These are phyloP conservation scores for Harpegnathos saltator DNA, from an alignment of 1,140 invertebrate species.

Conservation along the genomic window DNA sequence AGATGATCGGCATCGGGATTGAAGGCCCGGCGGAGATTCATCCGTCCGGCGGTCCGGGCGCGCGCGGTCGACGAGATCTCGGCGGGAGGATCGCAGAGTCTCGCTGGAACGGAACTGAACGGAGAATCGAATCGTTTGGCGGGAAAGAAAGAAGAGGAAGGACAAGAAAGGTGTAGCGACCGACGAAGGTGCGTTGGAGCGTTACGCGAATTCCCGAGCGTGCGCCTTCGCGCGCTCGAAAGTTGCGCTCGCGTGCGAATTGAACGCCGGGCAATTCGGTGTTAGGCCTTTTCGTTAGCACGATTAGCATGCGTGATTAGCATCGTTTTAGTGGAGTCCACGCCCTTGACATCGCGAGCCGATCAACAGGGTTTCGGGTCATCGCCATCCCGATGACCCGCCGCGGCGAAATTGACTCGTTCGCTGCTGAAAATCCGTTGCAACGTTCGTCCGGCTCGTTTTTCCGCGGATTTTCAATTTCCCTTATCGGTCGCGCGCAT, in stretches of 20 bases:
- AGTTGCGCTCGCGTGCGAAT: conserved; percentile 37
- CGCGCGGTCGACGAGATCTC: no score
- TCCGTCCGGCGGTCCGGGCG: no score
- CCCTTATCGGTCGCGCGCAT: neutral
- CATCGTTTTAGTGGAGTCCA: conserved; percentile 1
- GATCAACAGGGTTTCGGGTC: neutral
- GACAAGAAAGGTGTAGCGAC: neutral
- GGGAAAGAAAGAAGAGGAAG: neutral
- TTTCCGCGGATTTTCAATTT: no score
- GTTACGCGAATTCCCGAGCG: neutral
- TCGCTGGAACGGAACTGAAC: no score
- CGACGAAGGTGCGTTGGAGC: neutral
- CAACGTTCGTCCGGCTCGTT: no score
- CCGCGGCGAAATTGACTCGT: neutral
- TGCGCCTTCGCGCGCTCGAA: neutral
- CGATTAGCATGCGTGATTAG: conserved; percentile 39
- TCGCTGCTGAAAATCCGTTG: no score
- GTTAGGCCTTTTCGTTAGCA: conserved; percentile 56
- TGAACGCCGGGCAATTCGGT: conserved; percentile 41
- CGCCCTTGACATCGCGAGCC: conserved; percentile 35
- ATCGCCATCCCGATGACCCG: neutral
- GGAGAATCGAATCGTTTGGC: no score
- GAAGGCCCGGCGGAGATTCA: no score
- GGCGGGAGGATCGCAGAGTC: no score
- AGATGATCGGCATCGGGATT: no score